Base-by-base conservation (phyloP, 2,113 vertebrate species). In the Hemibagrus wyckioides region DNA sequence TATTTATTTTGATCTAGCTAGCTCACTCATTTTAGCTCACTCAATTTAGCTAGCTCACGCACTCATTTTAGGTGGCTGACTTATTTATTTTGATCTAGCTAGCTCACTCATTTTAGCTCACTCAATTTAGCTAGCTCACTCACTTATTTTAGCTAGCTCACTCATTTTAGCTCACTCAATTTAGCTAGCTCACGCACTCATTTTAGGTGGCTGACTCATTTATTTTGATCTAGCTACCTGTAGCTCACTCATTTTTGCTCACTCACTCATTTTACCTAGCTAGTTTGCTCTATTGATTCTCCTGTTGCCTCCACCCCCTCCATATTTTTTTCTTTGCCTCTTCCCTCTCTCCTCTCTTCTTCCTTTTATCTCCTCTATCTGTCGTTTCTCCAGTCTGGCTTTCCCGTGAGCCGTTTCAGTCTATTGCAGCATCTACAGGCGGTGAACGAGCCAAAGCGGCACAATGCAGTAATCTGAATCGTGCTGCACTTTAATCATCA, bases 391-490 rank as follows among this genome's bases (percentile, higher is more conserved):
- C 48, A 80, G 44, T 80, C 76, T 79, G 28, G 71, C 79, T 61
- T 52, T 88, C 81, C 75, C 63, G n/a, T 50, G 57, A 73, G 84
- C 61, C 61, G 25, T 88, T 90, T 84, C 80, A 86, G 30, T 36
- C 57, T 67, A 76, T 84, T 88, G 85, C 87, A 84, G 65, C 65
- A 86, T 84, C 56, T 80, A 52, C 33, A 36, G 52, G 6, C 6
- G 30, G 77, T 17, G 65, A 80, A 65, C 3, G 63, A 56, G 54
- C 71, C 52, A 52, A 36, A 61, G 39, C n/a, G 9, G 69, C 57
- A 59, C n/a, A 30, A 80, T 30, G 10, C 36, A 79, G 44, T 41
- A 76, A 52, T 82, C 63, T 25, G 52, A 84, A 59, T 71, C 61
- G 48, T 36, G 52, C 56, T 2, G 69, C 65, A 75, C 36, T 84